phyloP scores from a whole-genome alignment of 2,113 vertebrate species.

The Spea bombifrons region DNA sequence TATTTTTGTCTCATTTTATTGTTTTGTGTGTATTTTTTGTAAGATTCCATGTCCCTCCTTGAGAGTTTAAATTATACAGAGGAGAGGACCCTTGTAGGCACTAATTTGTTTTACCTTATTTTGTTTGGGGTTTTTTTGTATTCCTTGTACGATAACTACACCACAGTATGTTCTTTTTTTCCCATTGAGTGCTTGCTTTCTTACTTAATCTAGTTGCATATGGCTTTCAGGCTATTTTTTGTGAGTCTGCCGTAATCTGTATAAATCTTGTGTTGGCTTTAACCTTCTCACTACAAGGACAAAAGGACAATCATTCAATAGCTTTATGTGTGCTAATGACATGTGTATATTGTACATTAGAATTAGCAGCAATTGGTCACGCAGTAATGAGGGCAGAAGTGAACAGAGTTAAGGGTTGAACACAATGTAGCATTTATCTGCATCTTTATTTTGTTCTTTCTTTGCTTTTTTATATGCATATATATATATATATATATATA shows the following conservation, averaged over 20 bases:
- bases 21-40: conserved; percentile 31
- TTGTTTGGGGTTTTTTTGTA: neutral
- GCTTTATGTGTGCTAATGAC: conserved; percentile 44
- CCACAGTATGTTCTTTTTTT: neutral
- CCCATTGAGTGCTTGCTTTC: neutral
- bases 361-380: conserved; percentile 57
- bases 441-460: neutral
- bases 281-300: conserved; percentile 57
- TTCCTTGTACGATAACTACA: neutral
- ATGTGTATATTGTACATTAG: conserved; percentile 44
- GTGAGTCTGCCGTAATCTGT: conserved; percentile 11
- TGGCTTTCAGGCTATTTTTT: neutral
- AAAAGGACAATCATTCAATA: conserved; percentile 57
- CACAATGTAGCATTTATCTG: neutral
- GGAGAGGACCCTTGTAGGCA: conserved; percentile 47
- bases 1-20: conserved; percentile 61
- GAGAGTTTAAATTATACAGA: conserved; percentile 24
- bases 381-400: conserved; percentile 48
- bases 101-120: neutral
- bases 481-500: too few relatives aligned
- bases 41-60: conserved; percentile 41
- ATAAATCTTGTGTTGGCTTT: conserved; percentile 48
- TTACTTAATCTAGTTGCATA: conserved; percentile 1
- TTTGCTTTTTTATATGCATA: too few relatives aligned
- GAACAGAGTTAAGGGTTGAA: conserved; percentile 24